Base-by-base conservation (phyloP, 2,113 vertebrate genomes). In the Microcebus tavaratra region DNA sequence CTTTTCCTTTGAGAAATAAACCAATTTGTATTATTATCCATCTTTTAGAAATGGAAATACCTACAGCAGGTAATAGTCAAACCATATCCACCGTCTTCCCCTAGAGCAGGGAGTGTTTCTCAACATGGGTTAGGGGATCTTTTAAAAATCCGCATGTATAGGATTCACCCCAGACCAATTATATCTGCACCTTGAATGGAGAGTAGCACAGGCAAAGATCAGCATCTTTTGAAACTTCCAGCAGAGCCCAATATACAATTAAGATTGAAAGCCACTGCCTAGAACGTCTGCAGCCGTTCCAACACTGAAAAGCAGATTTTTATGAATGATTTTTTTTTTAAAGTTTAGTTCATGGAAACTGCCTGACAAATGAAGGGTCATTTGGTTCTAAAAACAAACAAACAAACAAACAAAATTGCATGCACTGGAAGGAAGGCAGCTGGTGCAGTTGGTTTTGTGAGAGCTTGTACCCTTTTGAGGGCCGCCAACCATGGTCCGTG, bases 1-100 rank as follows among this genome's bases (percentile, higher is more conserved):
- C 27, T 78, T 50, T 57, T 92, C 8, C 65, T 94, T 82, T 91
- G 61, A 95, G 73, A 89, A 96, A 82, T 45, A 78, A 70, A 45
- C 3, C 21, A 42, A 25, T 55, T 29, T 9, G 8, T 53, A 21
- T 65, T 88, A 15, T 17, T 67, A 53, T n/a, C 45, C 5, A 34
- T 27, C 18, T 90, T 59, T 76, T 36, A 61, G 21, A 14, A 65
- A 18, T 36, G 5, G 1, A 73, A 59, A 63, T 48, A 4, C 15
- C n/a, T 29, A 12, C 3, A 57, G 42, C 3, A 42, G 5, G 8
- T 25, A 10, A 11, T 1, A n/a, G 29, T 39, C 36, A 59, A 55
- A 34, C 0, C 3, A 21, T 17, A 76, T 14, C 14, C 7, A 5
- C 9, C 48, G 3, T 72, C 3, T 14, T 88, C 6, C 9, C 15